Evolutionary conservation across 2,888 invertebrate species (phyloP).

Genomic region (Hirtodrosophila confusa): DNA sequence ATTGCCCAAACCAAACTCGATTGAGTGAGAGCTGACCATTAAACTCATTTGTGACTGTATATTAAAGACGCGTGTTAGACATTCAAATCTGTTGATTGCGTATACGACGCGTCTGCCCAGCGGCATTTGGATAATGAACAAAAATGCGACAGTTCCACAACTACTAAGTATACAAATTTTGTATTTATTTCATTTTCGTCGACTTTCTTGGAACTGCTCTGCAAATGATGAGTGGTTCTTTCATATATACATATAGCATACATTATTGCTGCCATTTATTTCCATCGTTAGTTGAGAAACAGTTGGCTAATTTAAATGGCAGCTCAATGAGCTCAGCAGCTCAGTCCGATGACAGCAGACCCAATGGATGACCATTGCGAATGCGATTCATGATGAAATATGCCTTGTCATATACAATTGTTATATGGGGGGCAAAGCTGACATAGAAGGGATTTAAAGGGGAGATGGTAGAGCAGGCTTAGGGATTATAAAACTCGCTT

Average conservation of each 20-base stretch:
- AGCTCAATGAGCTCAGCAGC: conserved; percentile 54
- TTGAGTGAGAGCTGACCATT: conserved; percentile 22
- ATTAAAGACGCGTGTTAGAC: conserved; percentile 65
- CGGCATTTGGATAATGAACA: not conserved
- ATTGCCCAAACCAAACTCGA: no score
- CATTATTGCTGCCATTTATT: conserved; percentile 12
- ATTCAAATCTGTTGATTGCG: conserved; percentile 52
- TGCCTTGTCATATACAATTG: conserved; percentile 16
- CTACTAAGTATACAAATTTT: conserved; percentile 10
- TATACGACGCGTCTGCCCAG: conserved; percentile 44
- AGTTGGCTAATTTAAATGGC: conserved; percentile 49
- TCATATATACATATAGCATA: no score
- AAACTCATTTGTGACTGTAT: conserved; percentile 2
- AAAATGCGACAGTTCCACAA: conserved; percentile 25
- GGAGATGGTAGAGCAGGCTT: no score
- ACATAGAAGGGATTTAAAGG: no score
- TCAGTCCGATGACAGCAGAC: conserved; percentile 46
- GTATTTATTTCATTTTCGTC: not conserved
- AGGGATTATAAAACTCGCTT: no score
- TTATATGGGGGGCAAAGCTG: not conserved
- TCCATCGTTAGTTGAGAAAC: conserved; percentile 9
- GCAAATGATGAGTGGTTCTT: conserved; percentile 40
- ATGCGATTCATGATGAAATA: conserved; percentile 16
- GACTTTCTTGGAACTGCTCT: conserved; percentile 21
- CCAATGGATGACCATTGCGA: conserved; percentile 34